Evolutionary conservation across 2,888 invertebrate species (phyloP).

Genomic region (Leistus spinibarbis): DNA sequence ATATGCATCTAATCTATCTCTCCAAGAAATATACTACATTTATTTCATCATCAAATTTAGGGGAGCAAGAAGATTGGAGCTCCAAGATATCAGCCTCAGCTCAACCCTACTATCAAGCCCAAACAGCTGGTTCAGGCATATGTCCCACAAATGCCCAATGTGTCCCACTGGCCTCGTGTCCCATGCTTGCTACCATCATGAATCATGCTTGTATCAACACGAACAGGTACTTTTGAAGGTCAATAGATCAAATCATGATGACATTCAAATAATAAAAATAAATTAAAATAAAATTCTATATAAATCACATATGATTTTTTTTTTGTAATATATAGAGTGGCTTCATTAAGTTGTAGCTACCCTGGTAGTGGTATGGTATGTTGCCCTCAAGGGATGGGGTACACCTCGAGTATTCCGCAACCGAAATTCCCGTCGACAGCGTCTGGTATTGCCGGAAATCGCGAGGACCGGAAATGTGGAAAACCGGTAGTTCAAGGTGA

Average conservation of each 20-base stretch:
- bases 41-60: not conserved
- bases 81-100: conserved; percentile 17
- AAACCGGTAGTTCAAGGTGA: conserved; percentile 69
- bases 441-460: conserved; percentile 42
- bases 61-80: conserved; percentile 37
- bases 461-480: conserved; percentile 64
- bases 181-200: conserved; percentile 62
- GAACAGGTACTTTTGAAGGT: conserved; percentile 58
- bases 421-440: conserved; percentile 32
- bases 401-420: conserved; percentile 20
- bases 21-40: conserved; percentile 10
- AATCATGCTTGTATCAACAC: conserved; percentile 66
- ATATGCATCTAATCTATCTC: too few species aligned
- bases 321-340: conserved; percentile 58
- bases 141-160: conserved; percentile 56
- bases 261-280: conserved; percentile 5
- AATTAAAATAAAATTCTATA: not conserved
- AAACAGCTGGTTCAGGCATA: conserved; percentile 1
- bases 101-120: conserved; percentile 18
- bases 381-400: conserved; percentile 60
- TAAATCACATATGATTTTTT: not conserved
- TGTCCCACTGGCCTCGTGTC: conserved; percentile 64
- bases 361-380: conserved; percentile 64
- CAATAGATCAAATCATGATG: not conserved
- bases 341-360: conserved; percentile 65